Conservation (phyloP, 2,113 vertebrate species). For the Hypomesus transpacificus region DNA sequence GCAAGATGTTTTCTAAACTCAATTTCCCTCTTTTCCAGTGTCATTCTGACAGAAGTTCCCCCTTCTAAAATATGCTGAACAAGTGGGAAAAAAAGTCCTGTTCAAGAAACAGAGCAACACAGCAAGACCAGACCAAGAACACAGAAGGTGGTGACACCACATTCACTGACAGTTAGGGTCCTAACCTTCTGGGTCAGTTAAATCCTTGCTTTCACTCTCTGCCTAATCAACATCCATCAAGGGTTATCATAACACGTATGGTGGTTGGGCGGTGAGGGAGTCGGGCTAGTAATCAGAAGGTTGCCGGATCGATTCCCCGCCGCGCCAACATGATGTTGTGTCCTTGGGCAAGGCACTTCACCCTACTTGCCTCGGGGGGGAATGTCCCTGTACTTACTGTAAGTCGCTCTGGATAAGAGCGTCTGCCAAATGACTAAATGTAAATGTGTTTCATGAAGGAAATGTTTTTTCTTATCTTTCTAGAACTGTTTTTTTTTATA, state of each 20-base stretch:
- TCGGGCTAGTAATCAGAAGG: no score
- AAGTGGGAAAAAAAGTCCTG: constrained; percentile 68
- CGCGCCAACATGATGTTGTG: no score
- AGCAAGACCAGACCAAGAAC: constrained; percentile 59
- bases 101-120: constrained; percentile 54
- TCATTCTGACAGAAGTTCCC: constrained; percentile 50
- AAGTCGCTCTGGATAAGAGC: no score
- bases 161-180: constrained; percentile 57
- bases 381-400: no score
- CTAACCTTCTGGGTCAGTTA: constrained; percentile 43
- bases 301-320: no score
- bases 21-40: neutral
- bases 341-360: no score
- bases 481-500: neutral
- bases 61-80: constrained; percentile 66
- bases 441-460: neutral
- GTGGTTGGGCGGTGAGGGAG: no score
- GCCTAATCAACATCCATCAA: constrained; percentile 37
- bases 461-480: constrained; percentile 29
- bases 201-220: constrained; percentile 53
- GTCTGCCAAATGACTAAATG: no score
- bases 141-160: constrained; percentile 65
- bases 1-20: neutral
- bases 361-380: no score
- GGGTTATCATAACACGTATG: constrained; percentile 42